phyloP scores from a whole-genome alignment of 1,140 invertebrate genomes.

The Cydia pomonella region DNA sequence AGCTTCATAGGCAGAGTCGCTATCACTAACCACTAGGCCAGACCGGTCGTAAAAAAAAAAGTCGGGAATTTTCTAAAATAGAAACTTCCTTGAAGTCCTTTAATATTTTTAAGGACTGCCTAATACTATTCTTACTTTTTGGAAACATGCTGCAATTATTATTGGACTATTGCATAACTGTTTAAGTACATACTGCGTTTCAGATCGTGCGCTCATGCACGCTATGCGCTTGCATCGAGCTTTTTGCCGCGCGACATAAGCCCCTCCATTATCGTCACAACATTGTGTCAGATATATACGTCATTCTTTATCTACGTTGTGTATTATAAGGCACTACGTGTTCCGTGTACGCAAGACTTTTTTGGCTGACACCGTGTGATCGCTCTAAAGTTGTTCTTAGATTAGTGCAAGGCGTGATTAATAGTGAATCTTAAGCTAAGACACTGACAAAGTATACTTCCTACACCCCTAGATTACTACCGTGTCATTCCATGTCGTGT shows the following conservation, averaged over 20 bases:
- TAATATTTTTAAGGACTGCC: too few species aligned
- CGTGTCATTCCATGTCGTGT: neutral
- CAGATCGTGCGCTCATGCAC: neutral
- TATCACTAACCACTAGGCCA: too few species aligned
- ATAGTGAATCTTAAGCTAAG: neutral
- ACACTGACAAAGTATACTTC: neutral
- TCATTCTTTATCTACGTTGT: neutral
- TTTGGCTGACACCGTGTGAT: neutral
- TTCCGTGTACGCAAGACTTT: neutral
- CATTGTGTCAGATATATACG: neutral
- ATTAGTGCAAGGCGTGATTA: neutral
- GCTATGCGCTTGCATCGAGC: slow-evolving; percentile 2
- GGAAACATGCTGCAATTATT: too few species aligned
- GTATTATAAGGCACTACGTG: neutral
- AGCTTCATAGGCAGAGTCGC: too few species aligned
- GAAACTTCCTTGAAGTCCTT: too few species aligned
- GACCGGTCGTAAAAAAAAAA: too few species aligned
- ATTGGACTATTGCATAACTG: too few species aligned
- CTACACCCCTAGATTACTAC: neutral
- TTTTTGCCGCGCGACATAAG: slow-evolving; percentile 25
- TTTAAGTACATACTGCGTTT: neutral
- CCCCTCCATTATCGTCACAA: neutral
- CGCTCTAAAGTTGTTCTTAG: neutral
- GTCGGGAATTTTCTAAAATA: too few species aligned
- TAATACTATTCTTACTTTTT: too few species aligned